phyloP scores from a whole-genome alignment of 2,113 vertebrate species.

The Apteryx mantelli region DNA sequence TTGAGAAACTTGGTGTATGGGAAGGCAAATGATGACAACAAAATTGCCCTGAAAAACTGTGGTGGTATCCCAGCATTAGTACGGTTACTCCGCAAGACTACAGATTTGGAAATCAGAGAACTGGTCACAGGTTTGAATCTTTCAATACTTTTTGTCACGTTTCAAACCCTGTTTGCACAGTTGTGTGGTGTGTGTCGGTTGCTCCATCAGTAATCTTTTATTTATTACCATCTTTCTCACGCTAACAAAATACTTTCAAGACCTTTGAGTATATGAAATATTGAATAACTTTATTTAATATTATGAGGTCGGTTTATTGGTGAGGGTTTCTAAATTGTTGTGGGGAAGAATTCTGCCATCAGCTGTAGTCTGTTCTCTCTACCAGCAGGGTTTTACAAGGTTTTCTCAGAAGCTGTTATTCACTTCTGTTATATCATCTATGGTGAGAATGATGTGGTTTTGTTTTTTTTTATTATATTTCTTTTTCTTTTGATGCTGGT shows the following conservation, averaged over 20 bases:
- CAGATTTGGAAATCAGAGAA: slow-evolving; percentile 96
- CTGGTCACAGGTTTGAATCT: slow-evolving; percentile 92
- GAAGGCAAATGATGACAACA: slow-evolving; percentile 98
- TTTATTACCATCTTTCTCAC: background rate
- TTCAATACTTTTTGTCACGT: background rate
- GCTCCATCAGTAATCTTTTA: background rate
- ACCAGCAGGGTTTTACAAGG: background rate
- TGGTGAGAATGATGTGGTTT: background rate
- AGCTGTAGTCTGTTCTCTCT: background rate
- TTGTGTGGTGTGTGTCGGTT: background rate
- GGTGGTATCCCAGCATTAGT: slow-evolving; percentile 97
- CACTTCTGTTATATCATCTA: background rate
- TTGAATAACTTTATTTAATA: background rate
- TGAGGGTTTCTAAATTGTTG: background rate
- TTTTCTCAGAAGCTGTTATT: background rate
- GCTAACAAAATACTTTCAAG: background rate
- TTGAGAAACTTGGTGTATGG: slow-evolving; percentile 97
- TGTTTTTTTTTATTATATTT: background rate
- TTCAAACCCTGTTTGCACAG: background rate
- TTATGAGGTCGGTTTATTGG: background rate
- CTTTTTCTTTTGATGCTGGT: background rate
- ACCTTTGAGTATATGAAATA: background rate
- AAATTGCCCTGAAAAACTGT: slow-evolving; percentile 97
- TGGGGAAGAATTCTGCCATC: background rate
- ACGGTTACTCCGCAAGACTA: slow-evolving; percentile 93